Conservation (phyloP, 2,888 invertebrate genomes). For the Rotaria sp. region DNA sequence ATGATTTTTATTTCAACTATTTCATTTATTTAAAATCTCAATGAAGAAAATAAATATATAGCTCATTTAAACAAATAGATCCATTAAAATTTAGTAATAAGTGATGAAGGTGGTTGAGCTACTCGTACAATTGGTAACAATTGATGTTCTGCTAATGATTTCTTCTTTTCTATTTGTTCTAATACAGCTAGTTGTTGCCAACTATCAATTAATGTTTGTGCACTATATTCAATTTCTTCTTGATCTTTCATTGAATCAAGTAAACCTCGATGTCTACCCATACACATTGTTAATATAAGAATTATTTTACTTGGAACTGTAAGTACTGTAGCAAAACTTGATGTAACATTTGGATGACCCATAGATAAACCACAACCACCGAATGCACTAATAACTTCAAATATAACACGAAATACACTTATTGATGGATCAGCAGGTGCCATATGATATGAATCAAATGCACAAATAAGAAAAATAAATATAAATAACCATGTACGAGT, state of each 20-base stretch:
- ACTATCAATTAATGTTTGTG: background rate
- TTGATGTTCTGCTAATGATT: background rate
- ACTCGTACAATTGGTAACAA: background rate
- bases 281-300: conserved; percentile 27
- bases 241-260: conserved; percentile 31
- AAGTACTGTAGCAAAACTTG: conserved; percentile 10
- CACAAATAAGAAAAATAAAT: conserved; percentile 15
- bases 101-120: background rate
- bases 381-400: background rate
- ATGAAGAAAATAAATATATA: too few relatives aligned
- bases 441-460: conserved; percentile 25
- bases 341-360: background rate
- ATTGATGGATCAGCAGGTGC: background rate
- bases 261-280: conserved; percentile 24
- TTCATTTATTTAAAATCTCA: too few relatives aligned
- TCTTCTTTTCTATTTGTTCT: background rate
- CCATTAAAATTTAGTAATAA: background rate
- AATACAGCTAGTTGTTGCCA: conserved; percentile 10
- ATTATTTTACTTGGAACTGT: conserved; percentile 6
- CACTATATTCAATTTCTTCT: conserved; percentile 30
- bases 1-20: too few relatives aligned
- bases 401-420: conserved; percentile 20
- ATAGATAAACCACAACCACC: conserved; percentile 13
- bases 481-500: conserved; percentile 20
- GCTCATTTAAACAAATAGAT: background rate